A percentile compares a stretch with the other conserved stretches of the same genome.
phyloP scores from a whole-genome alignment of 2,888 invertebrate genomes.

The Villa cingulata region DNA sequence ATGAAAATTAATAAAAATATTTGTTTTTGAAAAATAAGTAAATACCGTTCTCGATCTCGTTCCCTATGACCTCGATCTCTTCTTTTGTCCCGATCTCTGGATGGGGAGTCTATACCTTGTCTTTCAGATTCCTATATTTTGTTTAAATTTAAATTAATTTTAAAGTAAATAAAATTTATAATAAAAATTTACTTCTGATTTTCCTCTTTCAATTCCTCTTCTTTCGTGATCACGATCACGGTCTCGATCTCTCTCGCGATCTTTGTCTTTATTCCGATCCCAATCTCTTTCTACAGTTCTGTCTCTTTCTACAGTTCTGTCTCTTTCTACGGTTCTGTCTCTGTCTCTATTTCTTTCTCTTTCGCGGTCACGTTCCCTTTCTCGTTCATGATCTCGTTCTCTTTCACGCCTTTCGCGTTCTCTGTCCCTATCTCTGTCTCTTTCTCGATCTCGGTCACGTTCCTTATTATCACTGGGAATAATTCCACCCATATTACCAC shows the following conservation, averaged over 20 bases:
- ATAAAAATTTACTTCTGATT: slow-evolving; percentile 31
- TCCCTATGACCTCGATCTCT: slow-evolving; percentile 25
- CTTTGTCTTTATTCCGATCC: slow-evolving; percentile 3
- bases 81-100: slow-evolving; percentile 23
- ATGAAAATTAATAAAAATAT: too few relatives aligned
- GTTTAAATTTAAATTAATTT: too few relatives aligned
- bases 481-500: too few relatives aligned
- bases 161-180: too few relatives aligned
- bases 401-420: slow-evolving; percentile 24
- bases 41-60: slow-evolving; percentile 26
- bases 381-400: slow-evolving; percentile 41
- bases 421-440: slow-evolving; percentile 16
- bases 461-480: neutral
- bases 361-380: slow-evolving; percentile 26
- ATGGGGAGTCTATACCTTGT: slow-evolving; percentile 3
- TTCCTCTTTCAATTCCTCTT: slow-evolving; percentile 38
- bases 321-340: slow-evolving; percentile 20
- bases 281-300: slow-evolving; percentile 3
- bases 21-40: too few relatives aligned
- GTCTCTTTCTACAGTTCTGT: slow-evolving; percentile 1
- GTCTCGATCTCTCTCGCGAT: slow-evolving; percentile 34
- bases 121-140: slow-evolving; percentile 11
- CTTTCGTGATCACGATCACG: slow-evolving; percentile 18
- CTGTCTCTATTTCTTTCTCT: slow-evolving; percentile 17
- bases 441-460: slow-evolving; percentile 22